Percentiles rank a stretch among this genome's conserved stretches.
Conservation (phyloP, 2,113 vertebrate genomes). For the Ageneiosus marmoratus region DNA sequence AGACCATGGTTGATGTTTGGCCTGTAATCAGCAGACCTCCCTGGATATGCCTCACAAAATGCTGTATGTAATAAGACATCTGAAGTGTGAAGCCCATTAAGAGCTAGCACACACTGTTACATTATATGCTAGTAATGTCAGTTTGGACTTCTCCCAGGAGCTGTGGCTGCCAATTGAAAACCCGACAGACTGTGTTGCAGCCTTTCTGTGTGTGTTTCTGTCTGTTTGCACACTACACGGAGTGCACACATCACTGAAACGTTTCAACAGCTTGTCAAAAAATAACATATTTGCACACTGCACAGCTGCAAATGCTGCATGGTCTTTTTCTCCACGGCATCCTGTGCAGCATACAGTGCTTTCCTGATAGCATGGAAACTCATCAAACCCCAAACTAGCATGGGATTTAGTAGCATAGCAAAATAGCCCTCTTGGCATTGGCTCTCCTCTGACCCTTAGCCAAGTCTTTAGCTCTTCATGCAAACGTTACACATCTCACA, state of each 20-base stretch:
- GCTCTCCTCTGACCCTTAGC: neutral
- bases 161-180: constrained; percentile 21
- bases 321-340: neutral
- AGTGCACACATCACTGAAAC: neutral
- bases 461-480: constrained; percentile 23
- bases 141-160: constrained; percentile 23
- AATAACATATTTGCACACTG: constrained; percentile 13
- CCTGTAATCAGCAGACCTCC: neutral
- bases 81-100: constrained; percentile 16
- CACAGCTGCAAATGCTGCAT: neutral
- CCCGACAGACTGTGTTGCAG: neutral
- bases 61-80: constrained; percentile 9
- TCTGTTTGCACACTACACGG: constrained; percentile 22
- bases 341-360: neutral
- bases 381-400: constrained; percentile 10
- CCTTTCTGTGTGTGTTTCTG: neutral
- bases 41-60: neutral
- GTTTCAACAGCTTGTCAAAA: constrained; percentile 21
- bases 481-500: constrained; percentile 13
- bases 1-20: neutral
- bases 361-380: constrained; percentile 7
- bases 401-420: neutral
- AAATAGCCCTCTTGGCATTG: neutral
- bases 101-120: constrained; percentile 24
- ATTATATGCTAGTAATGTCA: constrained; percentile 36